Conservation (phyloP, 2,113 vertebrate genomes). For the Orientallactaga bullata region DNA sequence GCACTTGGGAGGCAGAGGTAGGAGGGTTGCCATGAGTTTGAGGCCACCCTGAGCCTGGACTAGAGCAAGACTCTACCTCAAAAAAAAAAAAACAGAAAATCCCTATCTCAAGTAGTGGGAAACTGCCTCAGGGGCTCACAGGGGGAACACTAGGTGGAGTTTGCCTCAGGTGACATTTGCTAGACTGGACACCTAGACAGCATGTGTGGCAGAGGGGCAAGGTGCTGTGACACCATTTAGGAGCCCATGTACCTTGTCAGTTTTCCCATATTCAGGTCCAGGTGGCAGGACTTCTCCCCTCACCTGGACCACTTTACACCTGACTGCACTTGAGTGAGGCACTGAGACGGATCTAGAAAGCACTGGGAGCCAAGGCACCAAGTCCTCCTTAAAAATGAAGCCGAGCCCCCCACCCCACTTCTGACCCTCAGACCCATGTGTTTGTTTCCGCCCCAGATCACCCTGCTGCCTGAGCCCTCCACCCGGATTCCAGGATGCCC, state of each 20-base stretch:
- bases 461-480: neutral
- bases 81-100: neutral
- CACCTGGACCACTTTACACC: neutral
- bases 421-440: neutral
- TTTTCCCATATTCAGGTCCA: neutral
- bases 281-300: neutral
- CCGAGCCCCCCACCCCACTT: neutral
- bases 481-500: neutral
- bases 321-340: accelerated
- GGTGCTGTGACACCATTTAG: accelerated
- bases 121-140: neutral
- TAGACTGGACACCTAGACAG: neutral
- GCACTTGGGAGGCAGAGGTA: no score
- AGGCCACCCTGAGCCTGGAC: no score
- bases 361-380: accelerated
- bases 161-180: neutral
- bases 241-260: accelerated
- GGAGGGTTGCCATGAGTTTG: no score
- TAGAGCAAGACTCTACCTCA: no score
- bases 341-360: no score
- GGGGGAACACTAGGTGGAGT: accelerated
- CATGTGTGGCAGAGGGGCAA: no score
- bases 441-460: neutral
- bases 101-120: neutral
- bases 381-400: neutral